A percentile compares a stretch with the other conserved stretches of the same genome.
Conservation (phyloP, 2,113 vertebrate genomes). For the Otolemur garnettii region DNA sequence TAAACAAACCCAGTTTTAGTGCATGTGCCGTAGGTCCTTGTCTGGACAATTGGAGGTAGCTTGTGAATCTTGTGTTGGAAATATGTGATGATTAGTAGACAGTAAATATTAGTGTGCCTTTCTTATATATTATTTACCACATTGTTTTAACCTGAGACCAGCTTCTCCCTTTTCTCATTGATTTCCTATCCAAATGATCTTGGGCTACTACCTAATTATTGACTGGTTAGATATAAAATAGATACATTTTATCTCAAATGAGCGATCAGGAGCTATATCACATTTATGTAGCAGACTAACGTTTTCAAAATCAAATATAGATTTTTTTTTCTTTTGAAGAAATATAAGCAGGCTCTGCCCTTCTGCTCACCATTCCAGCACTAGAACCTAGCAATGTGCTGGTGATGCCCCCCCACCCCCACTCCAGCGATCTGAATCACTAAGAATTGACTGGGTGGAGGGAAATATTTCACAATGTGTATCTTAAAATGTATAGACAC, state of each 20-base stretch:
- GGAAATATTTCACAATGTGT: not conserved
- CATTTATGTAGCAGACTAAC: not conserved
- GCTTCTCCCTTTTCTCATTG: not conserved
- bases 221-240: not conserved
- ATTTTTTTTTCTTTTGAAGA: not conserved
- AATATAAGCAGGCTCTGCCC: not conserved
- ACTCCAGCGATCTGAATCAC: not conserved
- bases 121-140: slow-evolving; percentile 24
- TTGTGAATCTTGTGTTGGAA: slow-evolving; percentile 17
- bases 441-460: not conserved
- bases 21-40: not conserved
- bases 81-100: not conserved
- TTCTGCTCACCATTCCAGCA: not conserved
- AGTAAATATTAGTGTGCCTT: slow-evolving; percentile 7
- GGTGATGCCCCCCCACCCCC: not conserved
- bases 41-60: not conserved
- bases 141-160: not conserved
- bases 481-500: not conserved
- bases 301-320: slow-evolving; percentile 15
- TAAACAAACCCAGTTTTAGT: slow-evolving; percentile 29
- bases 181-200: not conserved
- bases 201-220: not conserved
- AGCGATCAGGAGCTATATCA: not conserved
- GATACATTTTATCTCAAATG: slow-evolving; percentile 9
- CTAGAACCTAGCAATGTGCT: not conserved